Conservation (phyloP, 2,113 vertebrate species). For the Ammodytes dubius region DNA sequence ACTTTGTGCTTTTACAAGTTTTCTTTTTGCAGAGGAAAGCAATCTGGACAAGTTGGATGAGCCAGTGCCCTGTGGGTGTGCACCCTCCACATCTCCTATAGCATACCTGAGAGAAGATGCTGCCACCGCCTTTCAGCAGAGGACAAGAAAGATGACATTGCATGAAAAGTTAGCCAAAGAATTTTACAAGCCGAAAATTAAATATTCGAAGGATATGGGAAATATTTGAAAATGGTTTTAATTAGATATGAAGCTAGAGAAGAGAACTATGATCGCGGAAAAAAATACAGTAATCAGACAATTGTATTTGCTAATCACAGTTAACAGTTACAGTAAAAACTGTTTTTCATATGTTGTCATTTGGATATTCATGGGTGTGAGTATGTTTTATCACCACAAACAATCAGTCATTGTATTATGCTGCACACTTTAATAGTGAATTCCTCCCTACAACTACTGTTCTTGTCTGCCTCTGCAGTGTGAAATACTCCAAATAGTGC, state of each 20-base stretch:
- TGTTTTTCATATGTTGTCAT: neutral
- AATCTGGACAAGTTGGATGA: neutral
- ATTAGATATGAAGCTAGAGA: neutral
- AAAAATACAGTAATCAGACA: neutral
- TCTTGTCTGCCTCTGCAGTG: too few species aligned
- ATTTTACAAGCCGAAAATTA: slow-evolving; percentile 9
- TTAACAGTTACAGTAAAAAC: neutral
- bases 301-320: neutral
- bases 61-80: neutral
- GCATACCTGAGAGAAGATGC: neutral
- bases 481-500: too few species aligned
- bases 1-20: neutral
- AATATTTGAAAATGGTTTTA: neutral
- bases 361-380: too few species aligned
- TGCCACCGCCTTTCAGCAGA: neutral
- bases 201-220: neutral
- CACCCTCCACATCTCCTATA: neutral
- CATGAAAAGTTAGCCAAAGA: neutral
- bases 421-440: too few species aligned
- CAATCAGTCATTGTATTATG: too few species aligned
- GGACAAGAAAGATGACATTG: neutral
- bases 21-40: neutral
- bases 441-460: too few species aligned
- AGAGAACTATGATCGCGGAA: neutral
- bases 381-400: too few species aligned